These are phyloP conservation scores for Tribolium castaneum DNA, from an alignment of 1,140 invertebrate species.

Conservation along the genomic window DNA sequence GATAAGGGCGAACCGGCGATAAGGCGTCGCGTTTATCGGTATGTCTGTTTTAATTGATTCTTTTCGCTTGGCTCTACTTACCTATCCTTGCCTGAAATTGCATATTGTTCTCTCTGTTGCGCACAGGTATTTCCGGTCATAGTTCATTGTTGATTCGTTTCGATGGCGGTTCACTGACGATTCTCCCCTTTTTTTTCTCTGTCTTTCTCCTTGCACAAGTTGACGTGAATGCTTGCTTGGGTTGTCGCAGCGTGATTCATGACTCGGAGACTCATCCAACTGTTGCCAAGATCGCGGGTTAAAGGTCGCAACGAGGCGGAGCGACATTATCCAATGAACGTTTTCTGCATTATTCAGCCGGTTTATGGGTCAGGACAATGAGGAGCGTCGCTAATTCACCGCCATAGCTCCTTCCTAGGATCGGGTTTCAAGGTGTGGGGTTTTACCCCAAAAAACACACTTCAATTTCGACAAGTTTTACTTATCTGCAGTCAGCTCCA, in stretches of 20 bases:
- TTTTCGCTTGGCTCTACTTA: slow-evolving; percentile 26
- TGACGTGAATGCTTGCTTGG: slow-evolving; percentile 5
- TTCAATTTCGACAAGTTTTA: neutral
- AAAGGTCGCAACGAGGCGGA: slow-evolving; percentile 31
- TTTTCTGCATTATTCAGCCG: neutral
- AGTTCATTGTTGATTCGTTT: slow-evolving; percentile 40
- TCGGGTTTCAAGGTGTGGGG: neutral
- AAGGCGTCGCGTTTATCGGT: slow-evolving; percentile 39
- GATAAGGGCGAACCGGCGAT: slow-evolving; percentile 46
- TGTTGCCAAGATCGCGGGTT: slow-evolving; percentile 35
- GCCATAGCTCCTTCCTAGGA: neutral
- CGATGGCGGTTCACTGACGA: slow-evolving; percentile 16
- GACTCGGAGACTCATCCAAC: slow-evolving; percentile 22
- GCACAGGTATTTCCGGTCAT: slow-evolving; percentile 40
- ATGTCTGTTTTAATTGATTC: slow-evolving; percentile 40
- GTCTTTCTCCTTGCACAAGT: slow-evolving; percentile 6
- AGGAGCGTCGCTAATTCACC: neutral
- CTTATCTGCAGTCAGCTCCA: neutral
- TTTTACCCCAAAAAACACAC: neutral
- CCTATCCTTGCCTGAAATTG: slow-evolving; percentile 41
- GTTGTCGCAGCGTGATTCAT: slow-evolving; percentile 18
- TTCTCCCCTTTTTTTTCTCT: neutral
- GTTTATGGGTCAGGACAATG: neutral
- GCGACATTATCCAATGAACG: slow-evolving; percentile 38
- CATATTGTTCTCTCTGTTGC: slow-evolving; percentile 23